phyloP scores from a whole-genome alignment of 1,140 invertebrate genomes.

The Macrocentrus cingulum region DNA sequence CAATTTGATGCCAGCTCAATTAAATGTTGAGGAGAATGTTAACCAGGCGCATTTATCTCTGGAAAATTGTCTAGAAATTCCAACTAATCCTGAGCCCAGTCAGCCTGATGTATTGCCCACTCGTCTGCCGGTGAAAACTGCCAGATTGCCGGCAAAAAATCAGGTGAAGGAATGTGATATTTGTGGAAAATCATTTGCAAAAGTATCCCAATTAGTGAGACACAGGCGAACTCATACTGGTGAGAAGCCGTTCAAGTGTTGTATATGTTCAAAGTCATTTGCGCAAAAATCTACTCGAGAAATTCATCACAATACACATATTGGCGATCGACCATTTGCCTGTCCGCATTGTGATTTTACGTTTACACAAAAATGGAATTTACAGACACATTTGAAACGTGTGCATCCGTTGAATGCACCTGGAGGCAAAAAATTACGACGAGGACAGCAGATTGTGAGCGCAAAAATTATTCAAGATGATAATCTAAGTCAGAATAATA shows the following conservation, averaged over 20 bases:
- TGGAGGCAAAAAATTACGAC: conserved; percentile 35
- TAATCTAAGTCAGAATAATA: conserved; percentile 27
- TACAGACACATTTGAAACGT: conserved; percentile 65
- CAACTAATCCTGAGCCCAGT: too few relatives aligned
- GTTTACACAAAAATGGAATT: conserved; percentile 66
- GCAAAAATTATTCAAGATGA: conserved; percentile 32
- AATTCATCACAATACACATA: conserved; percentile 66
- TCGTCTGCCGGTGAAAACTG: too few relatives aligned
- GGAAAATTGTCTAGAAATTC: too few relatives aligned
- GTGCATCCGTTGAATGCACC: conserved; percentile 48
- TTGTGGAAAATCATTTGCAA: conserved; percentile 53
- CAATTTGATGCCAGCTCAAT: too few relatives aligned
- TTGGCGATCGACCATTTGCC: conserved; percentile 58
- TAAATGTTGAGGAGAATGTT: too few relatives aligned
- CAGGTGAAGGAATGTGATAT: conserved; percentile 43
- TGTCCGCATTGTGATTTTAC: conserved; percentile 59
- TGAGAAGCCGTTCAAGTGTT: conserved; percentile 69
- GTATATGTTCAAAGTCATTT: conserved; percentile 67
- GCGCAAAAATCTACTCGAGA: conserved; percentile 67
- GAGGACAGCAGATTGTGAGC: conserved; percentile 33
- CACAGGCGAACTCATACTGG: conserved; percentile 67
- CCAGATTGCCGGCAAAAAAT: conserved; percentile 18
- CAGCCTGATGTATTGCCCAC: too few relatives aligned
- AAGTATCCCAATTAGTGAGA: conserved; percentile 50
- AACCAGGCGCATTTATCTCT: too few relatives aligned